Conservation (phyloP, 2,888 invertebrate species). For the Pollenia angustigena region DNA sequence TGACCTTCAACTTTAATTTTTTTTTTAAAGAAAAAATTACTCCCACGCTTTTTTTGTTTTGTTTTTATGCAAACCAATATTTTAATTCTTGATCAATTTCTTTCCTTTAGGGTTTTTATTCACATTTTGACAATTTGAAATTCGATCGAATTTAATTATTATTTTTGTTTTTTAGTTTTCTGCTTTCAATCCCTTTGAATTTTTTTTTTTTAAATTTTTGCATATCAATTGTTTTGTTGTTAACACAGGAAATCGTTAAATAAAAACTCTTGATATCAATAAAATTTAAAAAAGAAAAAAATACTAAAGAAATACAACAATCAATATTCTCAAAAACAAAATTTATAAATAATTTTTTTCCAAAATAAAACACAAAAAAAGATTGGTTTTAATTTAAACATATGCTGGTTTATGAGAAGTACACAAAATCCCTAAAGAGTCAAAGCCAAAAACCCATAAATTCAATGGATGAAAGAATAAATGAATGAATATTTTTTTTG, state of each 20-base stretch:
- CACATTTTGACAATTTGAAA: conserved; percentile 68
- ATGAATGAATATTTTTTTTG: conserved; percentile 17
- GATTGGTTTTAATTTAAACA: conserved; percentile 72
- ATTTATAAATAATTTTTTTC: conserved; percentile 51
- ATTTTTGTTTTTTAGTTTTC: conserved; percentile 34
- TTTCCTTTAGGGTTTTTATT: conserved; percentile 54
- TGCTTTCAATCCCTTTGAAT: neutral
- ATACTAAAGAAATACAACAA: conserved; percentile 52
- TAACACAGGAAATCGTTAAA: conserved; percentile 72
- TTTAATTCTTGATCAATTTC: conserved; percentile 41
- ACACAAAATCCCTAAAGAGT: conserved; percentile 32
- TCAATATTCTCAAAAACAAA: conserved; percentile 59
- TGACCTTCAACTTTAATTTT: conserved; percentile 64
- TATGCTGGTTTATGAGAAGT: conserved; percentile 57
- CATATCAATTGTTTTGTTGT: conserved; percentile 69
- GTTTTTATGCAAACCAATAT: conserved; percentile 41
- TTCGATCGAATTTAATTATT: conserved; percentile 73
- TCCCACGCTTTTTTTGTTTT: conserved; percentile 59
- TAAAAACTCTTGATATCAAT: conserved; percentile 72
- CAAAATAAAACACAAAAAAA: conserved; percentile 38
- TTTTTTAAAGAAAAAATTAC: conserved; percentile 14
- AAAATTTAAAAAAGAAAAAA: conserved; percentile 46
- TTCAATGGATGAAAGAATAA: conserved; percentile 54
- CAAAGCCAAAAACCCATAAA: conserved; percentile 26
- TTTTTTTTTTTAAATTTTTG: conserved; percentile 48